Conservation (phyloP, 1,140 invertebrate species). For the Diabrotica virgifera region DNA sequence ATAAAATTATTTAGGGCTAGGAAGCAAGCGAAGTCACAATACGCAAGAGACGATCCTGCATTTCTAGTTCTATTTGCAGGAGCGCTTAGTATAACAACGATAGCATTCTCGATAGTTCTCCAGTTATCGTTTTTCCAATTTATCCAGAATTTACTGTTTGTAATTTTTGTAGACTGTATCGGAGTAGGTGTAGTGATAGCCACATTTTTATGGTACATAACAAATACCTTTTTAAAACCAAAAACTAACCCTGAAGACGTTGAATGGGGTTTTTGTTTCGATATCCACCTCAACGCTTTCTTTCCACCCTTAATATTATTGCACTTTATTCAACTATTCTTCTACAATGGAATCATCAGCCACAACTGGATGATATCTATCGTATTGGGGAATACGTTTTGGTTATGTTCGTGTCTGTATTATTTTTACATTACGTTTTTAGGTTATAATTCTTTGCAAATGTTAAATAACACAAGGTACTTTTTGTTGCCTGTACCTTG, state of each 20-base stretch:
- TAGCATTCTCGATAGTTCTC: constrained; percentile 84
- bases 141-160: constrained; percentile 85
- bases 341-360: constrained; percentile 80
- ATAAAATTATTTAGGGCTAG: constrained; percentile 97
- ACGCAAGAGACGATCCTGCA: constrained; percentile 98
- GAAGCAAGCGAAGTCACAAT: constrained; percentile 98
- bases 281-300: constrained; percentile 98
- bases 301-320: constrained; percentile 93
- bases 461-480: constrained; percentile 82
- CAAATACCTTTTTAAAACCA: constrained; percentile 83
- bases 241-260: constrained; percentile 73
- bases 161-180: constrained; percentile 94
- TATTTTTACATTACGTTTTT: constrained; percentile 98
- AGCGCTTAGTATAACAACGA: constrained; percentile 85
- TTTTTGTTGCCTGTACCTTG: constrained; percentile 85
- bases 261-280: constrained; percentile 98
- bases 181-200: constrained; percentile 83
- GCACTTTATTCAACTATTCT: constrained; percentile 88
- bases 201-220: constrained; percentile 76
- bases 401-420: constrained; percentile 87
- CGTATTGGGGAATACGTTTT: constrained; percentile 90
- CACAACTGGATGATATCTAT: constrained; percentile 72
- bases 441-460: constrained; percentile 92
- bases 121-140: constrained; percentile 73
- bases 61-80: constrained; percentile 90